Evolutionary conservation across 1,140 invertebrate species (phyloP).

Genomic region (Aphelenchoides besseyi): DNA sequence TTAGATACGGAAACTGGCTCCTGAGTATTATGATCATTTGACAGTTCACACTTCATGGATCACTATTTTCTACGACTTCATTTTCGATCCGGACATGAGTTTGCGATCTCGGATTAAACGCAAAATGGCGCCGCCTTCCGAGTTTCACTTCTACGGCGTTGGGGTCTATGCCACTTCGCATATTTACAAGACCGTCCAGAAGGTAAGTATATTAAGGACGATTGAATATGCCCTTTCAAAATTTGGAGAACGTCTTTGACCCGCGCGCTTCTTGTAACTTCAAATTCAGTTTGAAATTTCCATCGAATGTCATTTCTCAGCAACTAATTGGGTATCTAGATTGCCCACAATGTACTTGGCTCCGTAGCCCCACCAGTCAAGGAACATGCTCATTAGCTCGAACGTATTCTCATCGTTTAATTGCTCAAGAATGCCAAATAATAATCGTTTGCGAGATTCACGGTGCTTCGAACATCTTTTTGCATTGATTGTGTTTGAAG

Average conservation of each 20-base stretch:
- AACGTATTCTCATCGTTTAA: no score
- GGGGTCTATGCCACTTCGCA: slow-evolving; percentile 53
- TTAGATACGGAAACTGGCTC: slow-evolving; percentile 84
- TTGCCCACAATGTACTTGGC: not conserved
- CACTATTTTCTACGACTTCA: slow-evolving; percentile 88
- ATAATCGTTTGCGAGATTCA: no score
- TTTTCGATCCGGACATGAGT: slow-evolving; percentile 90
- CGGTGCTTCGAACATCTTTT: no score
- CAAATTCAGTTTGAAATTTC: no score
- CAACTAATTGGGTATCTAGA: no score
- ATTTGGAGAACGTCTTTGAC: no score
- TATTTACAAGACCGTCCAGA: slow-evolving; percentile 47
- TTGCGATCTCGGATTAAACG: slow-evolving; percentile 90
- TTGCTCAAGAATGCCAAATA: no score
- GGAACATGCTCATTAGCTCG: slow-evolving; percentile 1
- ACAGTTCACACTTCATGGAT: slow-evolving; percentile 91
- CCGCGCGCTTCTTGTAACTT: no score
- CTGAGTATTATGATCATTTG: slow-evolving; percentile 90
- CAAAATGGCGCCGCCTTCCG: slow-evolving; percentile 45
- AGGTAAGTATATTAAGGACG: slow-evolving; percentile 33
- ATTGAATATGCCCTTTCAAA: no score
- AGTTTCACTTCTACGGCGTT: slow-evolving; percentile 61
- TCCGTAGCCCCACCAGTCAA: not conserved
- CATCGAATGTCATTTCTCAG: no score
- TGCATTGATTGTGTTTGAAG: no score